Evolutionary conservation across 2,113 vertebrate species (phyloP).

Genomic region (Tylochromis polylepis): DNA sequence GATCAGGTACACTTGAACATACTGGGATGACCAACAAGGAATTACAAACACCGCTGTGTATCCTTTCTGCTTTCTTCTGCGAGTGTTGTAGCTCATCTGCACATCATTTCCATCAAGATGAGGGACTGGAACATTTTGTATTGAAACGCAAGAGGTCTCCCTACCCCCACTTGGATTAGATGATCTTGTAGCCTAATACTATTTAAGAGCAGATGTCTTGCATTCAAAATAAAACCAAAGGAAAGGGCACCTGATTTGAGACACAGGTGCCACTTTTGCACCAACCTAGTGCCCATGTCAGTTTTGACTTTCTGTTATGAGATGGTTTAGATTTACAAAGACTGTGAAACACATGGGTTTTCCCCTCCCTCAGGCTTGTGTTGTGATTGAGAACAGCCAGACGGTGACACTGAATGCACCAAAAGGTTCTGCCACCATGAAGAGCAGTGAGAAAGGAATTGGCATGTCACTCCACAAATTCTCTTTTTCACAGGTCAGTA

Average conservation of each 20-base stretch:
- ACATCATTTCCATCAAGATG: not conserved
- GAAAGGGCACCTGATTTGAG: not conserved
- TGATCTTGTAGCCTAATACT: not conserved
- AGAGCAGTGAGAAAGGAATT: slow-evolving; percentile 81
- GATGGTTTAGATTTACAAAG: not conserved
- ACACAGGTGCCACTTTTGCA: not conserved
- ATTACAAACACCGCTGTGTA: not conserved
- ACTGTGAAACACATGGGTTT: not conserved
- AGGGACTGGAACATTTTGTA: not conserved
- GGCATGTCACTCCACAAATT: slow-evolving; percentile 80
- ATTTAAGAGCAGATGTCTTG: not conserved
- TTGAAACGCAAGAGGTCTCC: fast-evolving
- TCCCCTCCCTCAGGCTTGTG: slow-evolving; percentile 68
- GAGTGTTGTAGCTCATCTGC: not conserved
- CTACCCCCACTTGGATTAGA: fast-evolving
- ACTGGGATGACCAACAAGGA: not conserved
- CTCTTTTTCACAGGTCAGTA: slow-evolving; percentile 79
- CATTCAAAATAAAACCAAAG: not conserved
- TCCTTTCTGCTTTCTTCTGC: not conserved
- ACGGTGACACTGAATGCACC: slow-evolving; percentile 78
- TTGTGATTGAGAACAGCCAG: slow-evolving; percentile 77
- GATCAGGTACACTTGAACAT: slow-evolving; percentile 72
- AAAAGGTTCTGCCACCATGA: slow-evolving; percentile 81
- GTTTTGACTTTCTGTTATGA: not conserved
- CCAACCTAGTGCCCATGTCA: not conserved